Conservation (phyloP, 2,888 invertebrate genomes). For the Acanthopleura granulata region DNA sequence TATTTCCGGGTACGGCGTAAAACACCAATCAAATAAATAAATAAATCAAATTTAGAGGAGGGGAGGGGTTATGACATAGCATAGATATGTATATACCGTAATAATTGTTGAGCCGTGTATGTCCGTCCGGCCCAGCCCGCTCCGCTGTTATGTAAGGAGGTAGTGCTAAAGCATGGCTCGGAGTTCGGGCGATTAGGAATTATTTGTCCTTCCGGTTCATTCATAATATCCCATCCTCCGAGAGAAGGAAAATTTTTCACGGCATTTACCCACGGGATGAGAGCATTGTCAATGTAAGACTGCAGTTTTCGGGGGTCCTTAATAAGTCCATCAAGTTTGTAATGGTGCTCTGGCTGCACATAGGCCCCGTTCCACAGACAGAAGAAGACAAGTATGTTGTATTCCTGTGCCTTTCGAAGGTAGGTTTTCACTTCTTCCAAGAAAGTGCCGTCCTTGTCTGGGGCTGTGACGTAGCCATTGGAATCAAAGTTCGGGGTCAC, state of each 20-base stretch:
- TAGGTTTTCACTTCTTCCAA: conserved; percentile 46
- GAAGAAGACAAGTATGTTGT: conserved; percentile 49
- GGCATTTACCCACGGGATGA: conserved; percentile 50
- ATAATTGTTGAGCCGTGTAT: conserved; percentile 13
- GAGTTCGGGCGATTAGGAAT: neutral
- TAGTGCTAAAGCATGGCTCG: neutral
- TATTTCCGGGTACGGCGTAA: no score
- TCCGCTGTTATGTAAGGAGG: conserved; percentile 20
- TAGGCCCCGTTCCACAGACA: conserved; percentile 56
- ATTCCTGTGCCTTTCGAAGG: conserved; percentile 39
- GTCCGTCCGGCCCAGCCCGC: conserved; percentile 25
- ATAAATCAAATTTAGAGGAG: no score
- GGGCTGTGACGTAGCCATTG: conserved; percentile 44
- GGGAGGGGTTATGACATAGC: no score
- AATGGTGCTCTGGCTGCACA: neutral
- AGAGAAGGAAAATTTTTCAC: conserved; percentile 51
- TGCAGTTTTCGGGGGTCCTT: conserved; percentile 51
- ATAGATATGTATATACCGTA: neutral
- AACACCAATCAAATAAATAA: no score
- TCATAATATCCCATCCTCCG: conserved; percentile 60
- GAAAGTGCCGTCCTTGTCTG: conserved; percentile 38
- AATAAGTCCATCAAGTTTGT: conserved; percentile 18
- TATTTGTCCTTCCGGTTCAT: conserved; percentile 53
- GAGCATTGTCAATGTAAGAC: conserved; percentile 53
- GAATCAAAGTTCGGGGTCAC: conserved; percentile 46